Evolutionary conservation across 2,797 vertebrate species (phyloP), one percentile per base, ranked within the genome.

Genomic region (Sebastes miniatus): DNA sequence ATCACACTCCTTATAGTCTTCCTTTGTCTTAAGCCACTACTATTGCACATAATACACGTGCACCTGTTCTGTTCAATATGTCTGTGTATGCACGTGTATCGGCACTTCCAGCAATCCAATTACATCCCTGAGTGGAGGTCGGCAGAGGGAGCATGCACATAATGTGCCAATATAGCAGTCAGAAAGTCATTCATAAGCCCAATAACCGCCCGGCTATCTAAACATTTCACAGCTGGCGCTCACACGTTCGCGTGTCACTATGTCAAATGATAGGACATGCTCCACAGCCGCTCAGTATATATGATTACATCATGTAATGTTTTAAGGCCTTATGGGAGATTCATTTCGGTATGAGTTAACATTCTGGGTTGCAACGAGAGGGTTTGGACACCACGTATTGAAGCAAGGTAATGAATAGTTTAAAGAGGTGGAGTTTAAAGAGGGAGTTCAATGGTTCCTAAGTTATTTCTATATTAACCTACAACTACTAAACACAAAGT

Each of bases 71-170:
- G 56, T 64, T 68, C 73, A 80, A 20, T 58, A 76, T 20, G 27
- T 63, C 24, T 8, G 31, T 36, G 24, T 56, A 12, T 54, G 74
- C 54, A 57, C 29, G 14, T 76, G 69, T 54, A 34, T 70, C 3
- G 1, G 73, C 71, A 83, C 56, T 61, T 80, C 24, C 52, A 66
- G 68, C 80, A 87, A 88, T 88, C 79, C 83, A 86, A 88, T 90
- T 88, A 87, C 80, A 88, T 80, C 82, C 80, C 78, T 81, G 77
- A 89, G 59, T 85, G 82, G 83, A 82, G 84, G 76, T 76, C 24
- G 4, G 63, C 1, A 2, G 47, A 76, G 27, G 57, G 74, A 80
- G 75, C 57, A 64, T 63, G 70, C 66, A 75, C 56, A 74, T 83
- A 73, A 81, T 54, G 65, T 70, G 56, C 74, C 62, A 36, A 70